phyloP scores from a whole-genome alignment of 2,888 invertebrate genomes.

The Pherbina coryleti region DNA sequence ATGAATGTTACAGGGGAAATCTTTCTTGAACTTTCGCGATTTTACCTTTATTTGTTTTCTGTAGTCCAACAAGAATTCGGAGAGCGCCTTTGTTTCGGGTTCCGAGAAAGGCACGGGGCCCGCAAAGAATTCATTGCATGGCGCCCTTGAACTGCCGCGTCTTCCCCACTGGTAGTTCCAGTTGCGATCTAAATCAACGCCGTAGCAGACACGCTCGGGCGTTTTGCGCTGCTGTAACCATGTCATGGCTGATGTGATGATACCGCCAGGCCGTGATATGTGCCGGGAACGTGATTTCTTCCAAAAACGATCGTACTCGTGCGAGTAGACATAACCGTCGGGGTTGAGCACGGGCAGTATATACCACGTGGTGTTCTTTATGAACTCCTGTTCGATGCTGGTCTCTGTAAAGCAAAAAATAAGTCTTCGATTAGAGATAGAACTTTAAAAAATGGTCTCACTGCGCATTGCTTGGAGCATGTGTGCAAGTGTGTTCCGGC shows the following conservation, averaged over 20 bases:
- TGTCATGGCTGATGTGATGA: slow-evolving; percentile 65
- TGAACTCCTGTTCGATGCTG: slow-evolving; percentile 56
- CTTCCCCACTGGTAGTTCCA: slow-evolving; percentile 82
- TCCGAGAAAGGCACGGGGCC: slow-evolving; percentile 83
- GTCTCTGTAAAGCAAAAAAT: slow-evolving; percentile 51
- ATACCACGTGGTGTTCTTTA: slow-evolving; percentile 73
- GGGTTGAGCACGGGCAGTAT: slow-evolving; percentile 83
- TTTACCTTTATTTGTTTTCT: slow-evolving; percentile 75
- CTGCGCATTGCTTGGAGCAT: too few species aligned
- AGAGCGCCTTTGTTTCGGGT: slow-evolving; percentile 79
- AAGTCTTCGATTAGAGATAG: too few species aligned
- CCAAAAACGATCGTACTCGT: slow-evolving; percentile 82
- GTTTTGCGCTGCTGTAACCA: slow-evolving; percentile 64
- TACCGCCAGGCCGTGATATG: slow-evolving; percentile 57
- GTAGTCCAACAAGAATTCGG: slow-evolving; percentile 74
- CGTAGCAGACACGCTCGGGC: slow-evolving; percentile 72
- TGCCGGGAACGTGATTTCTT: slow-evolving; percentile 80
- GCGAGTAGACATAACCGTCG: slow-evolving; percentile 83
- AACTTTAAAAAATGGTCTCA: too few species aligned
- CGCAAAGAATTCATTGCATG: slow-evolving; percentile 81
- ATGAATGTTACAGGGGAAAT: background rate
- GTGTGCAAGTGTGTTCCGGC: too few species aligned
- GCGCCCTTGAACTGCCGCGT: slow-evolving; percentile 79
- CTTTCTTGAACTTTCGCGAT: background rate
- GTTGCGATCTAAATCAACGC: slow-evolving; percentile 84